Evolutionary conservation across 2,113 vertebrate species (phyloP).

Genomic region (Glaucomys volans): DNA sequence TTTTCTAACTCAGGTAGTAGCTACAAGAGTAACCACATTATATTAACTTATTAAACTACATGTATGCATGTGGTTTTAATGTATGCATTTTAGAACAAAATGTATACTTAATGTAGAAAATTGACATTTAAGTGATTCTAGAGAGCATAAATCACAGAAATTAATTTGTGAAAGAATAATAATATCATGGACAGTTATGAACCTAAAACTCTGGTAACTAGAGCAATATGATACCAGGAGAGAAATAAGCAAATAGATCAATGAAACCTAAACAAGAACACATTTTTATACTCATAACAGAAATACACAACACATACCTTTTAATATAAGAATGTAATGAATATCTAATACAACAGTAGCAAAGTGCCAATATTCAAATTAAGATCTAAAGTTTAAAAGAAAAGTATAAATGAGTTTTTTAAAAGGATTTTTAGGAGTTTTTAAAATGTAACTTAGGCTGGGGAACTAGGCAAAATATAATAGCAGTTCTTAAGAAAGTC

Average conservation of each 20-base stretch:
- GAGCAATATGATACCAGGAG: neutral
- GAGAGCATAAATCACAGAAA: neutral
- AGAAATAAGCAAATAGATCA: neutral
- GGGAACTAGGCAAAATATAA: neutral
- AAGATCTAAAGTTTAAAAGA: neutral
- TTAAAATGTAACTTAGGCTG: neutral
- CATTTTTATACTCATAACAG: neutral
- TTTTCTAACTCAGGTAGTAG: neutral
- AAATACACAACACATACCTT: neutral
- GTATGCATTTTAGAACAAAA: neutral
- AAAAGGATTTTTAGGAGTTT: neutral
- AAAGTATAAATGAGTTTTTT: neutral
- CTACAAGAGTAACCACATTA: neutral
- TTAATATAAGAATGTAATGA: neutral
- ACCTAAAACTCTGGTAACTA: neutral
- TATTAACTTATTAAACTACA: neutral
- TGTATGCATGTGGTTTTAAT: neutral
- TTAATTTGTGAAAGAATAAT: neutral
- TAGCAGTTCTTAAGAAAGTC: neutral
- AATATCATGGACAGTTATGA: neutral
- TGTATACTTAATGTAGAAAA: neutral
- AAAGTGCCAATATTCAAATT: neutral
- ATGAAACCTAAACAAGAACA: neutral
- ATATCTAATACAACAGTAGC: neutral
- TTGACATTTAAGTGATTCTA: neutral